A percentile compares a stretch with the other conserved stretches of the same genome.
Evolutionary conservation across 1,140 invertebrate species (phyloP).

Genomic region (Colletes gigas): DNA sequence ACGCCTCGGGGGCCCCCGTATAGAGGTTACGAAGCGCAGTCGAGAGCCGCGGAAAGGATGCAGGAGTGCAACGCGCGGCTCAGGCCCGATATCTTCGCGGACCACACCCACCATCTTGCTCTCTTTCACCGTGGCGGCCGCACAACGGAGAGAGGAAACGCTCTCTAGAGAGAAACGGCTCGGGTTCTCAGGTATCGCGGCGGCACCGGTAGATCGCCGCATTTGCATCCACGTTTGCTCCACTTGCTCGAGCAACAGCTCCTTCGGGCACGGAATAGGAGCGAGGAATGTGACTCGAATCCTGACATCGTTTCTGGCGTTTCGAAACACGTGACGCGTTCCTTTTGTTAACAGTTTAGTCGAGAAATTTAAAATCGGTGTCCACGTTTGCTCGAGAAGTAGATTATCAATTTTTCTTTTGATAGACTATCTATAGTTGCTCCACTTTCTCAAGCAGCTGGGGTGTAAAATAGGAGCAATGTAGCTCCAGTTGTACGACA

Average conservation of each 20-base stretch:
- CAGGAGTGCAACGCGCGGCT: conserved; percentile 31
- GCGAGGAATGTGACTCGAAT: neutral
- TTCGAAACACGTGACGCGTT: too few species aligned
- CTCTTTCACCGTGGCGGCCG: conserved; percentile 6
- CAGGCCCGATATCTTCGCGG: conserved; percentile 49
- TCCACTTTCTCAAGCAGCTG: too few species aligned
- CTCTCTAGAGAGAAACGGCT: conserved; percentile 26
- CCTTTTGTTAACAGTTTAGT: too few species aligned
- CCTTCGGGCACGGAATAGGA: neutral
- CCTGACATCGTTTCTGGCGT: too few species aligned
- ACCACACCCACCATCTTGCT: conserved; percentile 58
- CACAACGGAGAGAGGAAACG: conserved; percentile 8
- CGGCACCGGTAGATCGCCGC: conserved; percentile 34
- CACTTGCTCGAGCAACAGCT: conserved; percentile 43
- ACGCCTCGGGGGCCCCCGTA: conserved; percentile 36
- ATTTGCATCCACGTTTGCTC: conserved; percentile 63
- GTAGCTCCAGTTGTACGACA: too few species aligned
- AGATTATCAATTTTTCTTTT: too few species aligned
- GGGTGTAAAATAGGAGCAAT: too few species aligned
- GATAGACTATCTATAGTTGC: too few species aligned
- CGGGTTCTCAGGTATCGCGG: conserved; percentile 51
- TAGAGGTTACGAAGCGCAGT: conserved; percentile 61
- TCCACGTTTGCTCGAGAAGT: too few species aligned
- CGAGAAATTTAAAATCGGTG: too few species aligned
- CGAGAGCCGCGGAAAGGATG: conserved; percentile 23